Base-by-base conservation (phyloP, 2,797 vertebrate genomes). In the Rhadinocentrus ornatus region DNA sequence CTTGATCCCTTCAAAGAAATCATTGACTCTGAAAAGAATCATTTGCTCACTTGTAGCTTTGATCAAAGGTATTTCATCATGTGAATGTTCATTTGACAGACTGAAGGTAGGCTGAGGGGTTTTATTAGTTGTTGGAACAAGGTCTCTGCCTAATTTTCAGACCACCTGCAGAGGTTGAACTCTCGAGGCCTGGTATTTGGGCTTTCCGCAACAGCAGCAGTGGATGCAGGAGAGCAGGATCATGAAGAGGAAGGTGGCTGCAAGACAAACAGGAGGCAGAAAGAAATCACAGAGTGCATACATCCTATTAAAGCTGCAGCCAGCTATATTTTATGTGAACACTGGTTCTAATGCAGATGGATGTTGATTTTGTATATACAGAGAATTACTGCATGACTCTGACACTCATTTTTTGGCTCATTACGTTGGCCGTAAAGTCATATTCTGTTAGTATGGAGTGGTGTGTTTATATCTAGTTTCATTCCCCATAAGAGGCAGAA, bases 161-260 rank as follows among this genome's bases (percentile, higher is more conserved):
- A 52, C 24, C 3, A 83, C 22, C 41, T 88, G 73, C 0, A 91
- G 62, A 29, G 90, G 89, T 62, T 89, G 77, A 27, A 94, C 91
- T 69, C 87, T 86, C 31, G 90, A 61, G n/a, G 57, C 69, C 70
- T 91, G 89, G 75, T 92, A 77, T 70, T 91, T 92, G 18, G 83
- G 72, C 61, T 90, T 90, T 18, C 73, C 78, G 46, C 82, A 86
- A 66, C 79, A 92, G 79, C 89, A 94, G 83, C 90, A 93, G 75
- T 92, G 82, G 31, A 82, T 3, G 35, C 91, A 93, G 56, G 86
- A 73, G 59, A 93, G 62, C 31, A 90, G 6, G 1, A 92, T 69
- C 89, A 94, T 31, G 64, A 91, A 77, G 65, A 94, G 22, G 46
- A 93, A 77, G 0, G 88, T 91, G 66, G 61, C 93, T 94, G 88